phyloP scores from a whole-genome alignment of 2,888 invertebrate species.

The Drosophila anceps region DNA sequence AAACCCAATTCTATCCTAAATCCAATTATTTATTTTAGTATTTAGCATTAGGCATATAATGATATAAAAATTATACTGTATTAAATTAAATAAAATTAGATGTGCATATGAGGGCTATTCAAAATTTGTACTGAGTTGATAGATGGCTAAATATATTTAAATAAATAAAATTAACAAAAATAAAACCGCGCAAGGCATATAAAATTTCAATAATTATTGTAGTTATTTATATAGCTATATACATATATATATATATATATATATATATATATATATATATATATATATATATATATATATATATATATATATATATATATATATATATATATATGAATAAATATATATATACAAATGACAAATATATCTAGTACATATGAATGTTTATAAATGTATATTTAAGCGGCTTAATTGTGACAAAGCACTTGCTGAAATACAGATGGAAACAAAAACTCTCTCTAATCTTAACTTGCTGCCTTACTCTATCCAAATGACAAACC shows the following conservation, averaged over 20 bases:
- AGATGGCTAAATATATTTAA: constrained; percentile 36
- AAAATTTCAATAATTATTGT: constrained; percentile 61
- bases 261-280: constrained; percentile 20
- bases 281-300: constrained; percentile 70
- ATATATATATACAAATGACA: constrained; percentile 64
- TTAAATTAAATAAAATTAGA: constrained; percentile 34
- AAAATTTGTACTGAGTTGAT: constrained; percentile 63
- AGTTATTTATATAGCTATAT: constrained; percentile 44
- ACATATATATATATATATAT: constrained; percentile 63
- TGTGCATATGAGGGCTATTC: constrained; percentile 38
- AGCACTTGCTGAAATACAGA: constrained; percentile 76
- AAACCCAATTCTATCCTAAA: constrained; percentile 9
- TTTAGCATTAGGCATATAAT: constrained; percentile 10
- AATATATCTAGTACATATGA: constrained; percentile 58
- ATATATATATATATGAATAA: constrained; percentile 64
- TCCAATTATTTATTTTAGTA: constrained; percentile 31
- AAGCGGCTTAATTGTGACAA: constrained; percentile 75
- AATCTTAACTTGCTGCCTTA: constrained; percentile 78
- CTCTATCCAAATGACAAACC: constrained; percentile 55
- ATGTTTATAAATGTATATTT: constrained; percentile 68
- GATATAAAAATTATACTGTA: constrained; percentile 16
- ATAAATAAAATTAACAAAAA: constrained; percentile 19
- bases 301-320: constrained; percentile 16
- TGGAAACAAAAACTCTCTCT: constrained; percentile 45
- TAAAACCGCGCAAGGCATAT: constrained; percentile 44